Conservation (phyloP, 2,113 vertebrate species). For the Oreotragus oreotragus region DNA sequence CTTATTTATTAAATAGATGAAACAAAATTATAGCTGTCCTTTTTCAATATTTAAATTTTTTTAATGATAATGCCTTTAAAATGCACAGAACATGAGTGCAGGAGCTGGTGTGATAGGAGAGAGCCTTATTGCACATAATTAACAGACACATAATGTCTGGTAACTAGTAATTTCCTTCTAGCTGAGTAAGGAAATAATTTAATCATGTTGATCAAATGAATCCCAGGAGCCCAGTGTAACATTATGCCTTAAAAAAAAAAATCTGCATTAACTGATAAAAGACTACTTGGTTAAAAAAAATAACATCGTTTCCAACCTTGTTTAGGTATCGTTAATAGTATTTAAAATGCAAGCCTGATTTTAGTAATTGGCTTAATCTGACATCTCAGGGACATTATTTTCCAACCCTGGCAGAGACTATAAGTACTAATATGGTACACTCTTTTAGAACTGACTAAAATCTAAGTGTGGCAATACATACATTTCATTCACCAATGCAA, state of each 20-base stretch:
- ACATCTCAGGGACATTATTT: constrained; percentile 57
- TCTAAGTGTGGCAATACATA: background rate
- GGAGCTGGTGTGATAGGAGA: constrained; percentile 83
- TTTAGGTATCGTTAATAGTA: constrained; percentile 76
- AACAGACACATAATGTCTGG: constrained; percentile 92
- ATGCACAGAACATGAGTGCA: constrained; percentile 79
- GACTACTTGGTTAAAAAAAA: constrained; percentile 79
- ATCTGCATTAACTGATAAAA: constrained; percentile 87
- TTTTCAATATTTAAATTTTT: constrained; percentile 80
- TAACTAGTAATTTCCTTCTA: constrained; percentile 95
- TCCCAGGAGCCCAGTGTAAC: constrained; percentile 88
- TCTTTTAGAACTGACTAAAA: constrained; percentile 39
- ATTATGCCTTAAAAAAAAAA: constrained; percentile 78
- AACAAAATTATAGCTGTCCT: constrained; percentile 73
- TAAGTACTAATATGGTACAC: background rate
- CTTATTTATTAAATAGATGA: constrained; percentile 75
- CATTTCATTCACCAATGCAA: background rate
- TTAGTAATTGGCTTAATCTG: constrained; percentile 70
- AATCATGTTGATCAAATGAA: constrained; percentile 92
- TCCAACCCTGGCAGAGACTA: constrained; percentile 7
- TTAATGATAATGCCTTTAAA: constrained; percentile 81
- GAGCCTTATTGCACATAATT: constrained; percentile 87
- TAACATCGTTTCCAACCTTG: constrained; percentile 67
- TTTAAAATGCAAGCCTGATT: constrained; percentile 68
- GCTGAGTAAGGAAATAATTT: constrained; percentile 95